Evolutionary conservation across 2,888 invertebrate genomes (phyloP), one percentile per base, ranked within the genome.

Genomic region (Campoplex capitator): DNA sequence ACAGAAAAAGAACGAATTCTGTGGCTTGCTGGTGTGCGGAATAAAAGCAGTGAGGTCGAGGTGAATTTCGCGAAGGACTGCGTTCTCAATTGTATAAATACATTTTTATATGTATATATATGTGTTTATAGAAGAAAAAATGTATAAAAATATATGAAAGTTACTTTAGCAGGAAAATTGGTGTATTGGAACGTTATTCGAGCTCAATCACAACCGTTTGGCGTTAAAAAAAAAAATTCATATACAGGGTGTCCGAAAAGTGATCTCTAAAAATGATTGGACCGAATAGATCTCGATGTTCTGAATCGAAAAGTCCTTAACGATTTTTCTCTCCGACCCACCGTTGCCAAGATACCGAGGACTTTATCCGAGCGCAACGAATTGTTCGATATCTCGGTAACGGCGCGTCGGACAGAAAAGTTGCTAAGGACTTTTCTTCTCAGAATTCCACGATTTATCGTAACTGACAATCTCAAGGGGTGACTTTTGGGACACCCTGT

Each of bases 31-130:
- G 68, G 45, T 18, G 51, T 74, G 78, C 16, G 51, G 78, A 79
- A 84, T 84, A 74, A 45, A 23, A 65, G 77, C 45, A 28, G 51
- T 23, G 62, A 56, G 84, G 84, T 84, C 84, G 84, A 84, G 84
- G 84, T 84, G 76, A 80, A 76, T 80, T 71, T 32, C 54, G 54
- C 68, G 56, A 45, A 68, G 68, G 38, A 80, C 70, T 70, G 79
- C 70, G 56, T 79, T 54, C 68, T 62, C 51, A 42, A 48, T 70
- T 32, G 42, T 28, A 16, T 62, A 32, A 16, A 62, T 32, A 32
- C 62, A 32, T 13, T 28, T 28, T 11, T 28, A 11, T n/a, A 23
- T 4, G 23, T 0, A 23, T 23, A 23, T 62, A 9, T 32, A 16
- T 62, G 1, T 62, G 16, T 62, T 62, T 32, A 62, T 32, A 62